phyloP scores from a whole-genome alignment of 92 coral and sea anemone genomes.

The Porites rus region DNA sequence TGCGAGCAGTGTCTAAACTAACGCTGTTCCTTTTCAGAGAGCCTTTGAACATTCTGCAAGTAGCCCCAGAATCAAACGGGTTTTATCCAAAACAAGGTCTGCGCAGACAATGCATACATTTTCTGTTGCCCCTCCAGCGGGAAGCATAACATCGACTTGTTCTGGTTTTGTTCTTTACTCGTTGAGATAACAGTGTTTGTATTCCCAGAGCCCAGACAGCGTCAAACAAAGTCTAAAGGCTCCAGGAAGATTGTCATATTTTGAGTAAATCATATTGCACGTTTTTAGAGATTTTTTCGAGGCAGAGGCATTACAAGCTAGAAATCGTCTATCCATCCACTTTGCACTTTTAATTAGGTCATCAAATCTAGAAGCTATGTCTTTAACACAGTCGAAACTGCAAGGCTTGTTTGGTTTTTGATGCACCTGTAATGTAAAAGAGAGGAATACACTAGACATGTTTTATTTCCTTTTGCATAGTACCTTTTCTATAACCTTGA shows the following conservation, averaged over 20 bases:
- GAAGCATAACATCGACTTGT: too few relatives aligned
- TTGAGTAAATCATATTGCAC: slow-evolving; percentile 1
- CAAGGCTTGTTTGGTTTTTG: background rate
- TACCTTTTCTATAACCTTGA: background rate
- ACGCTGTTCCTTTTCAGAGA: slow-evolving; percentile 20
- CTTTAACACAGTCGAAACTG: background rate
- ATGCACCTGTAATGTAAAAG: background rate
- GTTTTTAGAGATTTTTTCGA: background rate
- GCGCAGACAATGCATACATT: too few relatives aligned
- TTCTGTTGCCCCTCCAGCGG: too few relatives aligned
- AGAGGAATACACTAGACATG: background rate
- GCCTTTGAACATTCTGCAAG: slow-evolving; percentile 58
- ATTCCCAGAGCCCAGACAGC: background rate
- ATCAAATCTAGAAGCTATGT: background rate
- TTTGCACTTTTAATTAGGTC: background rate
- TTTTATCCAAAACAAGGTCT: slow-evolving; percentile 17
- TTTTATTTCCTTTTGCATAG: background rate
- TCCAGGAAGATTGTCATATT: background rate
- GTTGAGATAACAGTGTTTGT: too few relatives aligned
- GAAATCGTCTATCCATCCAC: slow-evolving; percentile 1
- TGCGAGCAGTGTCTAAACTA: slow-evolving; percentile 43
- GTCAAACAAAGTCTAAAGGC: background rate
- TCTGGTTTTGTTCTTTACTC: too few relatives aligned
- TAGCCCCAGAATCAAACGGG: slow-evolving; percentile 41
- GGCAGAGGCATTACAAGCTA: background rate